Percentiles rank a stretch among this genome's conserved stretches.
Conservation (phyloP, 2,888 invertebrate genomes). For the Anticlea derivata region DNA sequence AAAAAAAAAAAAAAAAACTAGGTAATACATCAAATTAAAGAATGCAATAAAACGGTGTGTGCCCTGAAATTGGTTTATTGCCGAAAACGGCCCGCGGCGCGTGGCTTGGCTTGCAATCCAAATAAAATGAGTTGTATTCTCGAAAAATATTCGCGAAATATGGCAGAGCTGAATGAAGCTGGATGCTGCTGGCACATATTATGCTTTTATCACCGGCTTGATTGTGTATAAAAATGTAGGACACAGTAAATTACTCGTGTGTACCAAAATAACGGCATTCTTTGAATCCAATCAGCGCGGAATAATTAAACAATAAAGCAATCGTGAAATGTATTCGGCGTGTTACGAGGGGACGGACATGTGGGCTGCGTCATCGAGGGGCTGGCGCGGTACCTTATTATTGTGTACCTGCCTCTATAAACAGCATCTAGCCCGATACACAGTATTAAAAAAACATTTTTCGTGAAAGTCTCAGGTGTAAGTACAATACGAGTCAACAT, state of each 20-base stretch:
- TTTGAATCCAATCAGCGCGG: conserved; percentile 21
- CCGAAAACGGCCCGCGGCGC: not conserved
- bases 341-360: conserved; percentile 2
- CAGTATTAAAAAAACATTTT: too few species aligned
- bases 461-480: too few species aligned
- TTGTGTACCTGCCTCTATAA: too few species aligned
- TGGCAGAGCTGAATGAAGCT: not conserved
- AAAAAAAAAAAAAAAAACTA: too few species aligned
- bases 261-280: conserved; percentile 12
- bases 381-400: not conserved
- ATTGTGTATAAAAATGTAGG: not conserved
- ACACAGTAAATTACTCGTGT: not conserved
- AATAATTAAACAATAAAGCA: conserved; percentile 18
- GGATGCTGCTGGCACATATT: too few species aligned
- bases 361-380: not conserved
- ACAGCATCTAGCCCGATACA: too few species aligned
- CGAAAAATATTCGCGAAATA: conserved; percentile 5
- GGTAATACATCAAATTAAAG: too few species aligned
- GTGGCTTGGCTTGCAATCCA: conserved; percentile 1
- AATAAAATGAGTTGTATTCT: conserved; percentile 6
- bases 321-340: conserved; percentile 17
- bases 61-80: not conserved
- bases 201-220: not conserved
- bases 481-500: too few species aligned
- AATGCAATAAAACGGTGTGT: not conserved